A percentile compares a stretch with the other conserved stretches of the same genome.
Evolutionary conservation across 2,888 invertebrate species (phyloP).

Genomic region (Keiferia lycopersicella): DNA sequence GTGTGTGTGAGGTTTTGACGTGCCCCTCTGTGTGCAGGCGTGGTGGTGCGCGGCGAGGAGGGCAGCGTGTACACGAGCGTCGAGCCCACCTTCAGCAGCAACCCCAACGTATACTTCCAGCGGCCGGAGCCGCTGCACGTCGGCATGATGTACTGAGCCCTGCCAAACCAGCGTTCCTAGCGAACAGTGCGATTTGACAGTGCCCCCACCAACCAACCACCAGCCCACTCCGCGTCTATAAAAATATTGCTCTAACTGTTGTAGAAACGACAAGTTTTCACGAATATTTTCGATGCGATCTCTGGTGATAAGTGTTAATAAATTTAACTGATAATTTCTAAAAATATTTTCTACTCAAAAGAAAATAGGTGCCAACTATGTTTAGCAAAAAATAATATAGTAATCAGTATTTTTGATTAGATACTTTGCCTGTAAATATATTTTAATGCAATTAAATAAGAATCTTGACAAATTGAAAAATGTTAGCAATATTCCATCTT

Average conservation of each 20-base stretch:
- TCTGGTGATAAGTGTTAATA: constrained; percentile 6
- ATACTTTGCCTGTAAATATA: background rate
- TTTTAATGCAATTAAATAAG: background rate
- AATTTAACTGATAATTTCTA: constrained; percentile 6
- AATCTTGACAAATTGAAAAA: background rate
- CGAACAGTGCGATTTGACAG: constrained; percentile 78
- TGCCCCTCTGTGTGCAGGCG: constrained; percentile 75
- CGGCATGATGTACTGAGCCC: constrained; percentile 93
- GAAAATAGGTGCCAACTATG: constrained; percentile 3
- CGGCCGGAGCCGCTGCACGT: constrained; percentile 90
- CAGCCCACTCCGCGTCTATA: background rate
- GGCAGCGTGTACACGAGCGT: constrained; percentile 92
- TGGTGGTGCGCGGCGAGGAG: constrained; percentile 90
- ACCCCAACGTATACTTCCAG: constrained; percentile 95
- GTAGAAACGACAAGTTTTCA: constrained; percentile 1
- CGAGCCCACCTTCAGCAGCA: constrained; percentile 92
- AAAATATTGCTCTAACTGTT: constrained; percentile 6
- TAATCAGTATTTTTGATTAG: background rate
- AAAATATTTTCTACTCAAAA: background rate
- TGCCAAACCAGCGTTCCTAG: constrained; percentile 75
- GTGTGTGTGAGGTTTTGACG: constrained; percentile 1
- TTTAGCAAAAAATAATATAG: too few species aligned
- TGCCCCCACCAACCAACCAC: constrained; percentile 46
- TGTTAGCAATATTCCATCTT: background rate
- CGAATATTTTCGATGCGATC: constrained; percentile 9